Evolutionary conservation across 1,140 invertebrate species (phyloP), one percentile per base, ranked within the genome.

Genomic region (Drosophila subobscura): DNA sequence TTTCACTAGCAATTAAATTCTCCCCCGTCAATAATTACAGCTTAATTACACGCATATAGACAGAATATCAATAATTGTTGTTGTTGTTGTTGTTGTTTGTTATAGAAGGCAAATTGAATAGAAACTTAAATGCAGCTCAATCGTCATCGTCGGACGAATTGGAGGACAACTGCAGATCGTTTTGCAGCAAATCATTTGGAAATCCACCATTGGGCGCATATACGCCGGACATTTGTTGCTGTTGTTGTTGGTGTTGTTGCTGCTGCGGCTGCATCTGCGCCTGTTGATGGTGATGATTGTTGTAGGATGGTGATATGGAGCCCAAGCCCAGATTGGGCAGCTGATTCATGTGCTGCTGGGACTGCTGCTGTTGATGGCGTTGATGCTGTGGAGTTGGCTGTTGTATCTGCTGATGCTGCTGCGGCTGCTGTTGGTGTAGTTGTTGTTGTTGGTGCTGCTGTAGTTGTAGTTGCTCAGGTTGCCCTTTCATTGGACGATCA

Each of bases 111-210:
- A 57, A 66, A 55, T 49, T 49, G 44, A 20, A 66, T 70, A 46
- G 60, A 52, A 79, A 56, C 51, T 54, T 53, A 25, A 14, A 45
- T 50, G 47, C 16, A 33, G 5, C 79, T 85, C 16, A 89, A 70
- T 90, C 83, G 70, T 91, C 86, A 55, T 90, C 90, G 57, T 91
- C 90, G 65, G 90, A 91, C 73, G 90, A 91, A 76, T 91, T 90
- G 42, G 90, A 91, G 44, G 91, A 96, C 65, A 96, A 92, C 84
- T 95, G 94, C 72, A 96, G 91, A 92, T 96, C 95, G 76, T 95
- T 95, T 85, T 94, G 94, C 45, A 95, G 91, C 71, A 94, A 92
- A 91, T 93, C 92, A 80, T 92, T 91, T 57, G 93, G 92, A 92
- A 93, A 92, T 7, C 92, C 89, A 55, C 92, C 89, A 46, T 91